A percentile compares a stretch with the other conserved stretches of the same genome.
phyloP scores from a whole-genome alignment of 2,797 vertebrate species.

The Sebastes melanostomus region DNA sequence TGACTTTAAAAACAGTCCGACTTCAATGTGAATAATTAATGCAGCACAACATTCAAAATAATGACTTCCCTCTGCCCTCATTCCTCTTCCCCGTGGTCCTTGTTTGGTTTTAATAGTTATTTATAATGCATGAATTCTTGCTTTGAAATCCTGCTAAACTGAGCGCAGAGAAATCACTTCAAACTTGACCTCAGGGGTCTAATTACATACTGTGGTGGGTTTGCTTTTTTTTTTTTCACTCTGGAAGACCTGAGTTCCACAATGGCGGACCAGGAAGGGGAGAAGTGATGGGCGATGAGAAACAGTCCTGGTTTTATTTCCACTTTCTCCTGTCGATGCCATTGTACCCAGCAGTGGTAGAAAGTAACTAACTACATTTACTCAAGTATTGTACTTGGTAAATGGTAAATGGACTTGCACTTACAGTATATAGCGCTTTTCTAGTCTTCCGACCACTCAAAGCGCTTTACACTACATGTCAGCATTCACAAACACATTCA shows the following conservation, averaged over 20 bases:
- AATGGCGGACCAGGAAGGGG: constrained; percentile 21
- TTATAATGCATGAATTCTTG: constrained; percentile 44
- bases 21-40: constrained; percentile 58
- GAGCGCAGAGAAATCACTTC: constrained; percentile 50
- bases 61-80: constrained; percentile 19
- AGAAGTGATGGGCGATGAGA: constrained; percentile 54
- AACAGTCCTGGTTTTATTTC: constrained; percentile 47
- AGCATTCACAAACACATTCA: too few species aligned
- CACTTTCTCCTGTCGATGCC: constrained; percentile 21
- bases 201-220: constrained; percentile 52
- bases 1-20: constrained; percentile 1
- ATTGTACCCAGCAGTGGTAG: neutral
- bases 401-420: too few species aligned
- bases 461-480: too few species aligned
- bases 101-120: constrained; percentile 58
- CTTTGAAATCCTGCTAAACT: constrained; percentile 53
- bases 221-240: constrained; percentile 29
- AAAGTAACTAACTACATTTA: too few species aligned
- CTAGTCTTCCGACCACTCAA: too few species aligned
- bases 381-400: too few species aligned
- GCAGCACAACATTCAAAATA: constrained; percentile 17
- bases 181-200: constrained; percentile 55
- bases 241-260: constrained; percentile 47
- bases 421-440: too few species aligned
- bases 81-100: neutral